Percentiles rank a stretch among this genome's conserved stretches.
phyloP scores from a whole-genome alignment of 92 coral and sea anemone genomes.

The Heliopora coerulea region DNA sequence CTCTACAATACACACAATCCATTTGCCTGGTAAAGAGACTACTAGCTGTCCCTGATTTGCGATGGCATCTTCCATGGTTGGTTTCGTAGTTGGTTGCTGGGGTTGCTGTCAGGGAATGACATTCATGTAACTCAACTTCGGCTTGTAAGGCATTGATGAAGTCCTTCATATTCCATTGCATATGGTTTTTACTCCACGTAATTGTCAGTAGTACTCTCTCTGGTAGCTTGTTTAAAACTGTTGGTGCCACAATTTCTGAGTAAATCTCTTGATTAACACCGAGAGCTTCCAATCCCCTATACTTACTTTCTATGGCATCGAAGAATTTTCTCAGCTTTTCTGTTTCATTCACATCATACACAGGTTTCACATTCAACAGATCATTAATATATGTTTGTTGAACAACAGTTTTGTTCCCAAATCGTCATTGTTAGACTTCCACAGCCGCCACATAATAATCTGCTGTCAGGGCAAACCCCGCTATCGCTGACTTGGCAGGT shows the following conservation, averaged over 20 bases:
- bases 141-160: conserved; percentile 26
- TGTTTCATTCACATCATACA: conserved; percentile 25
- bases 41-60: conserved; percentile 1
- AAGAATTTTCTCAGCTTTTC: conserved; percentile 32
- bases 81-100: conserved; percentile 25
- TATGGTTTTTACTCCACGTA: conserved; percentile 44
- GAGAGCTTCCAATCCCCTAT: conserved; percentile 51
- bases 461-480: conserved; percentile 49
- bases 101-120: conserved; percentile 29
- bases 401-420: conserved; percentile 15
- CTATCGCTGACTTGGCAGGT: conserved; percentile 44
- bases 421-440: conserved; percentile 27
- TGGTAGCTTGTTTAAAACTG: conserved; percentile 50
- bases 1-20: conserved; percentile 49
- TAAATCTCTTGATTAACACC: conserved; percentile 47
- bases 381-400: conserved; percentile 31
- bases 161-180: conserved; percentile 41
- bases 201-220: conserved; percentile 52
- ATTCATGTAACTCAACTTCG: conserved; percentile 56
- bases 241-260: conserved; percentile 52
- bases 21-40: conserved; percentile 2
- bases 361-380: conserved; percentile 40
- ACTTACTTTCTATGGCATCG: conserved; percentile 38
- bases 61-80: not conserved
- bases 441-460: conserved; percentile 45